phyloP scores from a whole-genome alignment of 1,140 invertebrate species.

The Drosophila lowei region DNA sequence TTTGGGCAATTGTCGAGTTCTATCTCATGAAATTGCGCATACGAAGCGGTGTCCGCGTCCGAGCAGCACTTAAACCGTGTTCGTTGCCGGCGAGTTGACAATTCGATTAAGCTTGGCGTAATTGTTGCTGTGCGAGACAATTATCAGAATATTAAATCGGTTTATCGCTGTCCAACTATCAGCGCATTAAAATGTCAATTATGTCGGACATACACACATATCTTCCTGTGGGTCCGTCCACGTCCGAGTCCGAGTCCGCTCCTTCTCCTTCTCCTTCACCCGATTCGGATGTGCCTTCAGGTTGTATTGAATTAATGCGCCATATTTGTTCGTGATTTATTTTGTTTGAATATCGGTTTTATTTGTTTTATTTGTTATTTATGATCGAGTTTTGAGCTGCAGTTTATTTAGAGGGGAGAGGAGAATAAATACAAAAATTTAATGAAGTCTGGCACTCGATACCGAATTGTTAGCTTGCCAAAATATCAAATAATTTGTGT shows the following conservation, averaged over 20 bases:
- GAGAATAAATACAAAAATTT: constrained; percentile 48
- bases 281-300: background rate
- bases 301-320: constrained; percentile 49
- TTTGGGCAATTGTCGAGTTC: constrained; percentile 5
- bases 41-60: constrained; percentile 30
- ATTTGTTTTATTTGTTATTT: constrained; percentile 53
- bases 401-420: constrained; percentile 21
- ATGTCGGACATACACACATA: constrained; percentile 32
- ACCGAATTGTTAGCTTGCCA: constrained; percentile 27
- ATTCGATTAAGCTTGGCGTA: constrained; percentile 77
- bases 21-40: constrained; percentile 39
- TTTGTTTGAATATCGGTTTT: constrained; percentile 34
- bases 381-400: constrained; percentile 25
- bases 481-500: constrained; percentile 46
- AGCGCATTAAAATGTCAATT: constrained; percentile 80
- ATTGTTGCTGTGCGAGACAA: constrained; percentile 57
- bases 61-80: constrained; percentile 14
- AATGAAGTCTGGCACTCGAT: constrained; percentile 52
- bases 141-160: constrained; percentile 81
- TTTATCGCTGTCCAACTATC: constrained; percentile 72
- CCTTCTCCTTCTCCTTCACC: background rate
- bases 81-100: constrained; percentile 53
- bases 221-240: constrained; percentile 29
- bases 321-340: constrained; percentile 45
- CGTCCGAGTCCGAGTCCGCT: no score